Evolutionary conservation across 1,140 invertebrate genomes (phyloP).

Genomic region (Chironomus striatipennis): DNA sequence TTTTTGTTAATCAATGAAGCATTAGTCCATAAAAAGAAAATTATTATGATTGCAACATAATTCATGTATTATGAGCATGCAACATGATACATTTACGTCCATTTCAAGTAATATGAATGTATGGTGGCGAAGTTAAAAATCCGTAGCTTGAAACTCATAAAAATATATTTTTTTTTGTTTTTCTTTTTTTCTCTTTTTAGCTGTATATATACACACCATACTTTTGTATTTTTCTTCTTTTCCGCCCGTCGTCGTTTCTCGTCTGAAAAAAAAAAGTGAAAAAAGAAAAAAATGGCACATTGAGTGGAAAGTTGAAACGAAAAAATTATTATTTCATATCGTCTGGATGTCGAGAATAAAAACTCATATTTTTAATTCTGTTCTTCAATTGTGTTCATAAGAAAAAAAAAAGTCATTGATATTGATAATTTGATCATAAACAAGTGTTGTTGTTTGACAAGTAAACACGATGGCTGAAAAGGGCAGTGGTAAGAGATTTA

Average conservation of each 20-base stretch:
- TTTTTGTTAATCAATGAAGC: neutral
- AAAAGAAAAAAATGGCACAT: conserved; percentile 16
- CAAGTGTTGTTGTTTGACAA: neutral
- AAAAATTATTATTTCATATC: neutral
- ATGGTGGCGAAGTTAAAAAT: neutral
- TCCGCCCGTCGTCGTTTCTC: conserved; percentile 16
- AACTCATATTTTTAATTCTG: neutral
- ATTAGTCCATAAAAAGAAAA: neutral
- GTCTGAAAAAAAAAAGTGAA: neutral
- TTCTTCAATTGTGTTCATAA: neutral
- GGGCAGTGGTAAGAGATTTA: conserved; percentile 5
- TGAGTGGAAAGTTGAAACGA: conserved; percentile 17
- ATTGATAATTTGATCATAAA: neutral
- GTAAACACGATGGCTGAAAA: conserved; percentile 11
- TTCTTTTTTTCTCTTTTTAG: conserved; percentile 22
- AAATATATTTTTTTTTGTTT: conserved; percentile 15
- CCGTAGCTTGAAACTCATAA: neutral
- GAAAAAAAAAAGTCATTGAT: neutral
- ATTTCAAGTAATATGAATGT: neutral
- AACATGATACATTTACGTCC: neutral
- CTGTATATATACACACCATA: conserved; percentile 20
- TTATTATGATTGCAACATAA: neutral
- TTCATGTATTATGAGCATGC: neutral
- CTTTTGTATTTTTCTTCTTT: conserved; percentile 19
- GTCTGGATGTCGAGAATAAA: neutral